Percentiles rank a stretch among this genome's conserved stretches.
phyloP scores from a whole-genome alignment of 1,140 invertebrate genomes.

The Calliopsis andreniformis region DNA sequence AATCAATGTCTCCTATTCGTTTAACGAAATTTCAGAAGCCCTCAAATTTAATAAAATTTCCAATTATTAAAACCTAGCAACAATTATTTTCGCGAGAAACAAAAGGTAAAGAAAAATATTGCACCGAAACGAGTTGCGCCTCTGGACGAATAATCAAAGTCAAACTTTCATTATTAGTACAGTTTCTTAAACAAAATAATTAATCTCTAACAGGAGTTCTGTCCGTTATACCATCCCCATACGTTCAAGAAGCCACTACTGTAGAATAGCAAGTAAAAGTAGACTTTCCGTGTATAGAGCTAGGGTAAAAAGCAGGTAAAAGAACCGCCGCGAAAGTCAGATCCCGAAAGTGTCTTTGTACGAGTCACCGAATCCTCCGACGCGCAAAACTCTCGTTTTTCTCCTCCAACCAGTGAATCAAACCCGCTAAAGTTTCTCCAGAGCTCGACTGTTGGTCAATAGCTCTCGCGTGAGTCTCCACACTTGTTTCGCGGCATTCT shows the following conservation, averaged over 20 bases:
- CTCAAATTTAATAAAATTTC: background rate
- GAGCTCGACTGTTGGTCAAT: slow-evolving; percentile 92
- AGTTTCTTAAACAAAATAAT: background rate
- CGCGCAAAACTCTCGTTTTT: background rate
- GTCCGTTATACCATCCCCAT: slow-evolving; percentile 34
- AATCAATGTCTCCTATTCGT: background rate
- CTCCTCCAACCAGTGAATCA: background rate
- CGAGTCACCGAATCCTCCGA: slow-evolving; percentile 7
- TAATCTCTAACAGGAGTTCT: slow-evolving; percentile 17
- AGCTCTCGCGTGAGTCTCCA: slow-evolving; percentile 95
- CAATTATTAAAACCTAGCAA: slow-evolving; percentile 33
- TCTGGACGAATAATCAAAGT: background rate
- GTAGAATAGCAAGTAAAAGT: slow-evolving; percentile 47
- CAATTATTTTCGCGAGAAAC: slow-evolving; percentile 11
- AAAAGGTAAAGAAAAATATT: slow-evolving; percentile 1
- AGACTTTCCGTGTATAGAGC: slow-evolving; percentile 13
- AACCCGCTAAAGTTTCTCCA: slow-evolving; percentile 89
- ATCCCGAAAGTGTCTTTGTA: slow-evolving; percentile 9
- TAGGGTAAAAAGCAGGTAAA: slow-evolving; percentile 38
- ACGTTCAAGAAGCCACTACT: slow-evolving; percentile 37
- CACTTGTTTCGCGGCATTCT: slow-evolving; percentile 95
- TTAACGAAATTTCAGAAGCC: background rate
- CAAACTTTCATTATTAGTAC: background rate
- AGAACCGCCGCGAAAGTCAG: slow-evolving; percentile 31
- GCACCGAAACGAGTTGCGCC: slow-evolving; percentile 7